A percentile compares a stretch with the other conserved stretches of the same genome.
Conservation (phyloP, 2,797 vertebrate species). For the Pangasius djambal region DNA sequence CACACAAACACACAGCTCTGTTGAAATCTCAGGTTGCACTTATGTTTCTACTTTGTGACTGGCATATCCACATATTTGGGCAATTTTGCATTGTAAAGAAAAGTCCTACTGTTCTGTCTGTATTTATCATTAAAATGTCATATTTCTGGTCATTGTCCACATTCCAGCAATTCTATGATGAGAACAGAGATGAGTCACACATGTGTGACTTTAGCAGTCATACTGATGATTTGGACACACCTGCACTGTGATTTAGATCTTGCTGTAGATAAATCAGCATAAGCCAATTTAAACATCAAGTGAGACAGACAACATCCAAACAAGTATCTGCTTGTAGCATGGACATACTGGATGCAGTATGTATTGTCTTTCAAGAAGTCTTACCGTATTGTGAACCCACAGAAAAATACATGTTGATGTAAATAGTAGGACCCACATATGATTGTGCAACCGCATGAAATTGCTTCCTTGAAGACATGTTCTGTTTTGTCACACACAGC, state of each 20-base stretch:
- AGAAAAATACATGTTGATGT: not conserved
- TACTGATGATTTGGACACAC: not conserved
- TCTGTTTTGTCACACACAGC: slow-evolving; percentile 61
- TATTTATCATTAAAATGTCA: not conserved
- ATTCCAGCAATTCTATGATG: not conserved
- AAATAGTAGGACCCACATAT: not conserved
- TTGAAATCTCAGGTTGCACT: not conserved
- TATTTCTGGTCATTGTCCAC: not conserved
- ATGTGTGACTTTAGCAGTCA: not conserved
- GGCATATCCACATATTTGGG: slow-evolving; percentile 24
- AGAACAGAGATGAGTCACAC: not conserved
- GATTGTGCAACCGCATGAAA: not conserved
- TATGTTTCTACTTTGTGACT: not conserved
- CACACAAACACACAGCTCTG: not conserved
- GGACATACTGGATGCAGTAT: too few relatives aligned
- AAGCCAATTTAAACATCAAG: not conserved
- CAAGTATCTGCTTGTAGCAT: not conserved
- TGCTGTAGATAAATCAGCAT: not conserved
- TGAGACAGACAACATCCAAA: not conserved
- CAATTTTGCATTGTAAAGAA: not conserved
- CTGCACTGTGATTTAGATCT: not conserved
- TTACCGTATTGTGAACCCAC: not conserved
- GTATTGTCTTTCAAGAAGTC: not conserved
- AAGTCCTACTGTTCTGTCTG: not conserved
- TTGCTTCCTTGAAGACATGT: not conserved